phyloP scores from a whole-genome alignment of 1,140 invertebrate species.

The Saccostrea echinata region DNA sequence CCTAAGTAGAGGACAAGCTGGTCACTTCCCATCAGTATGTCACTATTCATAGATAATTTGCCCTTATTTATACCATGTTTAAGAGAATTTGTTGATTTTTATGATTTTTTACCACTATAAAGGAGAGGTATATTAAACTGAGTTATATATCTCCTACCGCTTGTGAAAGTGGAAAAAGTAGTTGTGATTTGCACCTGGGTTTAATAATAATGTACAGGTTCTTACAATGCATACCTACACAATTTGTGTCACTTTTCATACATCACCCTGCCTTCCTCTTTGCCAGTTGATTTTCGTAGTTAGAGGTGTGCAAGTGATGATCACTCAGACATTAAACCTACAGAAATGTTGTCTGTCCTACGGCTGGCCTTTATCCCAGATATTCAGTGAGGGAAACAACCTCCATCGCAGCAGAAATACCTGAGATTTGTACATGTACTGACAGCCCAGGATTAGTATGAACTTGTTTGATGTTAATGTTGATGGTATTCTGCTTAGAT shows the following conservation, averaged over 20 bases:
- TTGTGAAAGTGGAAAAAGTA: background rate
- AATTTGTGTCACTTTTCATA: slow-evolving; percentile 33
- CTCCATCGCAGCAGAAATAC: slow-evolving; percentile 9
- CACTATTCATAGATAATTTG: background rate
- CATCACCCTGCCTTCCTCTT: slow-evolving; percentile 6
- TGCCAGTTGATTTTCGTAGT: background rate
- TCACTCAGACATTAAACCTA: slow-evolving; percentile 21
- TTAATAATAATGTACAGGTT: slow-evolving; percentile 17
- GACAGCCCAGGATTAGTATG: slow-evolving; percentile 25
- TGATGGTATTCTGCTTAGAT: background rate
- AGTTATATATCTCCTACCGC: background rate
- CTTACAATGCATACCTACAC: background rate
- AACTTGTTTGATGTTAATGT: slow-evolving; percentile 22
- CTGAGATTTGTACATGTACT: slow-evolving; percentile 28
- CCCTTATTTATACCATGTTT: background rate
- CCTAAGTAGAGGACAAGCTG: slow-evolving; percentile 11
- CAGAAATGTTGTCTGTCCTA: background rate
- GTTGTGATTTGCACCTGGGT: slow-evolving; percentile 8
- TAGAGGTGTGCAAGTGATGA: slow-evolving; percentile 26
- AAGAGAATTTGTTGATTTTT: background rate
- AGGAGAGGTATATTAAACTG: background rate
- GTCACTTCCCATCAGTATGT: slow-evolving; percentile 15
- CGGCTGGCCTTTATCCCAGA: background rate
- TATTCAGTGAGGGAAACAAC: slow-evolving; percentile 1
- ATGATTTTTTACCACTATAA: background rate